Conservation (phyloP, 1,140 invertebrate genomes). For the Microplitis demolitor region DNA sequence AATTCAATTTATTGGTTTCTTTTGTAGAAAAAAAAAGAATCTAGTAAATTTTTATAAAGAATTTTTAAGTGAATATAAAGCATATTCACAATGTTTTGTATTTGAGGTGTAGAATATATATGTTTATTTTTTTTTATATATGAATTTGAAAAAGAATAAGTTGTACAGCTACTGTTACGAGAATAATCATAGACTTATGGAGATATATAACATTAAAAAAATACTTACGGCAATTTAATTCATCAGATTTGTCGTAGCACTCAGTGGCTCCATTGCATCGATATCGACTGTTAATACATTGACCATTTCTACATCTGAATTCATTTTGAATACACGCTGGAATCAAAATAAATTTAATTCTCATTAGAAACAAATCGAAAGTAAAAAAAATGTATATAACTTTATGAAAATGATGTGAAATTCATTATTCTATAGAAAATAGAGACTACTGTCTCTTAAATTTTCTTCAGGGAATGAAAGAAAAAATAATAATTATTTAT, state of each 20-base stretch:
- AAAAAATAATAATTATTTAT: no score
- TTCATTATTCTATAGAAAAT: no score
- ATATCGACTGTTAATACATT: conserved; percentile 68
- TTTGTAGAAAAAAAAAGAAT: background rate
- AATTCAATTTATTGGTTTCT: background rate
- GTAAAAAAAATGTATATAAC: no score
- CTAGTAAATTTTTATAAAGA: background rate
- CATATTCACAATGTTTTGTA: no score
- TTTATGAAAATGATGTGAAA: no score
- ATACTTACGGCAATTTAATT: conserved; percentile 66
- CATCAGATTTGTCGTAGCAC: conserved; percentile 67
- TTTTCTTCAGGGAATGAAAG: no score
- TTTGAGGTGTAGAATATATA: background rate
- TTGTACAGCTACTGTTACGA: background rate
- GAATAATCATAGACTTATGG: background rate
- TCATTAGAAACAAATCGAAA: background rate
- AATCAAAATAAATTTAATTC: conserved; percentile 21
- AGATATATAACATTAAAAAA: background rate
- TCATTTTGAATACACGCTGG: conserved; percentile 50
- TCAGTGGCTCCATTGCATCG: conserved; percentile 69
- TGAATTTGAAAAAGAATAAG: background rate
- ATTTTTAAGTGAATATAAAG: no score
- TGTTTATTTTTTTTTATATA: background rate
- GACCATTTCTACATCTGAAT: conserved; percentile 66
- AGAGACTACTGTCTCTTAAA: no score